Evolutionary conservation across 2,888 invertebrate species (phyloP), one percentile per base, ranked within the genome.

Genomic region (Pristionchus japonicus): DNA sequence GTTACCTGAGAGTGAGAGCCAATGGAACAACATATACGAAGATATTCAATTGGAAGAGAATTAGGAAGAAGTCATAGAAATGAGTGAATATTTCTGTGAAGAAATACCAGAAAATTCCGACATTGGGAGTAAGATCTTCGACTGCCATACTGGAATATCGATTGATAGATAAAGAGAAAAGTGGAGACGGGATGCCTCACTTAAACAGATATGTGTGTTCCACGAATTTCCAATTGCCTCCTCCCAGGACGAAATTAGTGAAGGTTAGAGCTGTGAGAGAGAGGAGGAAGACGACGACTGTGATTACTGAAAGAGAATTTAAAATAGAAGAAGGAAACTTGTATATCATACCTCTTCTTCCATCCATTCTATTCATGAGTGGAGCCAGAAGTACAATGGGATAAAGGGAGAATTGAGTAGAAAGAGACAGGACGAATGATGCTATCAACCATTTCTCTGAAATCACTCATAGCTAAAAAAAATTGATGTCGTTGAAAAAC

Each of bases 31-130:
- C 96, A 95, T 99, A 99, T 84, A 99, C 95, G 88, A 98, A 96
- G 7, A 97, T 97, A 95, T 99, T 98, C 92, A 99, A 97, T 96
- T 99, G 99, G 95, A 99, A 99, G 91, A 98, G 97, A 94, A 97
- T 97, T 40, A 98, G 96, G 95, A 99, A 99, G 93, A 99, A 96
- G 89, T 97, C 96, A 85, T 98, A 96, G 94, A 99, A 99, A 95
- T 99, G 99, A 93, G 99, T 98, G 96, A 99, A 99, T 97, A 99
- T 98, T 96, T 99, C 99, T 0, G 98, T 98, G 95, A 99, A 99
- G 95, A 99, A 99, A 94, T 99, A 99, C 99, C 99, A 99, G 95
- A 98, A 99, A 1, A 99, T 95, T 0, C 99, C 99, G 92, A 98
- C 97, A 95, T 99, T 99, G 37, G 99, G 99, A 92, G 97, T 97